Percentiles rank a stretch among this genome's conserved stretches.
These are phyloP conservation scores for Pegoplata infirma DNA, from an alignment of 2,888 invertebrate genomes.

Conservation along the genomic window DNA sequence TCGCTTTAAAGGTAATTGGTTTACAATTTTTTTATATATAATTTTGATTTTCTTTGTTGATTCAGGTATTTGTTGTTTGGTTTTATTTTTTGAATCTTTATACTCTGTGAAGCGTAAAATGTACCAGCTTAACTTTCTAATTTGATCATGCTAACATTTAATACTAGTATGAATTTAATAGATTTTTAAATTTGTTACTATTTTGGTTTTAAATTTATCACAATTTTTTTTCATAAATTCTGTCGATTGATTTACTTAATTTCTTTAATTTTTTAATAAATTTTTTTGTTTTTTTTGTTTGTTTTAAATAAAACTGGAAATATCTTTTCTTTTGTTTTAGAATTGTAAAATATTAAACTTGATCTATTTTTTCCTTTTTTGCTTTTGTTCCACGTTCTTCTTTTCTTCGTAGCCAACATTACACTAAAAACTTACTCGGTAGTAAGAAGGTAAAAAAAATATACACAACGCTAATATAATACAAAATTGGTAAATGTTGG, in stretches of 20 bases:
- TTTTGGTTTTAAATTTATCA: slow-evolving; percentile 21
- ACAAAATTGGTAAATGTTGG: slow-evolving; percentile 10
- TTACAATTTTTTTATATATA: slow-evolving; percentile 15
- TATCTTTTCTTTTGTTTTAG: background rate
- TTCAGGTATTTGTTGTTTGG: background rate
- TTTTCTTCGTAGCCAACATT: slow-evolving; percentile 49
- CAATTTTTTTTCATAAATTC: slow-evolving; percentile 17
- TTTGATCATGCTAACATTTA: slow-evolving; percentile 55
- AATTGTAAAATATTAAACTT: slow-evolving; percentile 43
- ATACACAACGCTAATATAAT: slow-evolving; percentile 20
- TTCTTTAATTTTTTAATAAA: background rate
- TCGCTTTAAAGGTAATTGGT: background rate
- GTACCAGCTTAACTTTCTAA: slow-evolving; percentile 53
- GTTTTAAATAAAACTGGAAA: background rate
- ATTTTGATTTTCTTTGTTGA: slow-evolving; percentile 27
- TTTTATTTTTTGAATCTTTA: slow-evolving; percentile 10
- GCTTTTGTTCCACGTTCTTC: slow-evolving; percentile 48
- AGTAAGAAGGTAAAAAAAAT: slow-evolving; percentile 29
- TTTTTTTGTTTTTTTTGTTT: background rate
- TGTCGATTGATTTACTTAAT: slow-evolving; percentile 3
- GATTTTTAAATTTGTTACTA: background rate
- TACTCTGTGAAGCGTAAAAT: slow-evolving; percentile 57
- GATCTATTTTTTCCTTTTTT: slow-evolving; percentile 28
- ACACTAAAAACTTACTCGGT: slow-evolving; percentile 42
- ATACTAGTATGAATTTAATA: background rate